Evolutionary conservation across 2,113 vertebrate genomes (phyloP), one percentile per base, ranked within the genome.

Genomic region (Pygoscelis antarcticus): DNA sequence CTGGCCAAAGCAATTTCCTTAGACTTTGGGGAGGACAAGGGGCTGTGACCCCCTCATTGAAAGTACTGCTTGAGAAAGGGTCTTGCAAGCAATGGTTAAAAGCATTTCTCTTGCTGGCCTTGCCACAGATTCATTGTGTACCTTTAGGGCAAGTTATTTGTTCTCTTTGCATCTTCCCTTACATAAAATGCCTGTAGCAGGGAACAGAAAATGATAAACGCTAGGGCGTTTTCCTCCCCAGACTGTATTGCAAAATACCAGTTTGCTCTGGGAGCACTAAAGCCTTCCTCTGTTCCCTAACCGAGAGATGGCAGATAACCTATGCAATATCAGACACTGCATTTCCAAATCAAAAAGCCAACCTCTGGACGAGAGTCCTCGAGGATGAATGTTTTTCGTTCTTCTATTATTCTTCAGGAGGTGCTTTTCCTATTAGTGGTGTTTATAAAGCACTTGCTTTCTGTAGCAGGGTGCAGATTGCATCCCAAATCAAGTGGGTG

Each of bases 101-200:
- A 90, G 8, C 10, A 4, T 66, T 62, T 83, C 16, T 42, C 25
- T 34, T 40, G 21, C n/a, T 47, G 47, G 26, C 52, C 34, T 62
- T 46, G 51, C 34, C 58, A 52, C 44, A 72, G 52, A 61, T 64
- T 76, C 40, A 22, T 32, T 57, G 49, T 38, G 52, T n/a, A 54
- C 44, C 86, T 93, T 83, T 20, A 86, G 92, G 92, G 80, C 68
- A 84, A 87, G 83, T 17, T 83, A 60, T 86, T 83, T 93, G 70
- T 78, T 93, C 38, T 82, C 34, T 87, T 71, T 79, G 69, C 80
- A 54, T 82, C 71, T 90, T 64, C 42, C 34, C 92, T 92, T 22
- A 20, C 58, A 44, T n/a, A 64, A 92, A 92, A 90, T 40, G 38
- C 64, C 82, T 34, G 30, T 60, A 68, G 69, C 29, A 77, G 57